Percentiles rank a stretch among this genome's conserved stretches.
These are phyloP conservation scores for Chironomus tentans DNA, from an alignment of 2,888 invertebrate species.

Conservation along the genomic window DNA sequence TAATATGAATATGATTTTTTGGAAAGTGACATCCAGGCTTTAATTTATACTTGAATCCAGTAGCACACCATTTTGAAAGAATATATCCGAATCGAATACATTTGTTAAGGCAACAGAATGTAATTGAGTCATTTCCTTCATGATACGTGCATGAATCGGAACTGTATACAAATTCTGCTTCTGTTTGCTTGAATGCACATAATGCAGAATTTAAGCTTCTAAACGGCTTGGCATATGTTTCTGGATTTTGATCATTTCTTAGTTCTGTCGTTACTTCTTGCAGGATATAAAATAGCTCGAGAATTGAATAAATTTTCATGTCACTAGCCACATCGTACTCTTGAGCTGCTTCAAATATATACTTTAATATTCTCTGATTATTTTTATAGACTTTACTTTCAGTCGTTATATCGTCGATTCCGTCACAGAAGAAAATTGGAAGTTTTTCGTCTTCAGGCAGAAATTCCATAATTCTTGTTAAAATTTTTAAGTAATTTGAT, in stretches of 20 bases:
- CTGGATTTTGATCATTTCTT: background rate
- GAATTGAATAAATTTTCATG: background rate
- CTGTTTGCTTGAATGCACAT: background rate
- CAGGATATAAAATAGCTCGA: background rate
- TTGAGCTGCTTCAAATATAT: background rate
- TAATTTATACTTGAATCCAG: background rate
- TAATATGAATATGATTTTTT: background rate
- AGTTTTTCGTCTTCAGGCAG: background rate
- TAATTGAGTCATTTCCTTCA: background rate
- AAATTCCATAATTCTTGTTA: background rate
- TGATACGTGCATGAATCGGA: background rate
- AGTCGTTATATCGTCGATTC: background rate
- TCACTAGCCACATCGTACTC: background rate
- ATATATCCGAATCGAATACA: background rate
- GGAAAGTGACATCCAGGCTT: background rate
- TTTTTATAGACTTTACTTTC: background rate
- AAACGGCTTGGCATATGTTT: too few species aligned
- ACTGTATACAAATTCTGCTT: background rate
- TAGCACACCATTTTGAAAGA: background rate
- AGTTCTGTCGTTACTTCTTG: background rate
- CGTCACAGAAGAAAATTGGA: slow-evolving; percentile 15
- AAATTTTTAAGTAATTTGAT: background rate
- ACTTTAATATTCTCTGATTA: background rate
- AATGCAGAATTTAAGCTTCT: background rate
- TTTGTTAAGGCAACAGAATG: background rate